phyloP scores from a whole-genome alignment of 2,888 invertebrate species.

The Galerucella calmariensis region DNA sequence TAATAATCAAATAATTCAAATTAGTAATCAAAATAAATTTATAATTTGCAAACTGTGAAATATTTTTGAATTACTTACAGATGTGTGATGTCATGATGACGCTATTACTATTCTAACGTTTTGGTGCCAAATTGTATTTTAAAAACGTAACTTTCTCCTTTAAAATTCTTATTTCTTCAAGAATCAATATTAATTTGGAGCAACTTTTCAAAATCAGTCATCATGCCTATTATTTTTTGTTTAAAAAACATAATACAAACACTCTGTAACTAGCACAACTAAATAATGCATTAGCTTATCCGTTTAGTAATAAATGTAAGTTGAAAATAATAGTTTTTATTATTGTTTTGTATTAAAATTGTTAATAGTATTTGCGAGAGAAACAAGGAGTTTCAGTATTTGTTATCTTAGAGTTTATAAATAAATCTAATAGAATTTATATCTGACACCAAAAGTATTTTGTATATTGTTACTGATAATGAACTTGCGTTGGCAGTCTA shows the following conservation, averaged over 20 bases:
- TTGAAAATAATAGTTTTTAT: constrained; percentile 18
- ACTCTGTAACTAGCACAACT: not conserved
- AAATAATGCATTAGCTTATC: not conserved
- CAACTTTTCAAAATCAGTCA: no score
- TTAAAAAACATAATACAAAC: not conserved
- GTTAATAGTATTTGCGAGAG: no score
- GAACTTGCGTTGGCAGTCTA: not conserved
- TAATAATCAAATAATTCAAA: no score
- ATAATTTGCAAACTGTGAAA: no score
- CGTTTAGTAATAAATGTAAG: constrained; percentile 14
- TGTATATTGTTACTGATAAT: constrained; percentile 13
- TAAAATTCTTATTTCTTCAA: no score
- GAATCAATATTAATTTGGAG: no score
- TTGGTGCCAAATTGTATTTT: no score
- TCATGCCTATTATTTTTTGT: not conserved
- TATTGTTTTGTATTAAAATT: constrained; percentile 13
- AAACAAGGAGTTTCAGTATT: not conserved
- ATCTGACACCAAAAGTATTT: constrained; percentile 9
- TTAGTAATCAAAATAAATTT: no score
- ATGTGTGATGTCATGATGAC: no score
- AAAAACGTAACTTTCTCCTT: no score
- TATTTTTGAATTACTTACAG: no score
- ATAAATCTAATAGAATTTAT: constrained; percentile 19
- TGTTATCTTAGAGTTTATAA: constrained; percentile 25
- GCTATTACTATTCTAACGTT: no score